phyloP scores from a whole-genome alignment of 2,888 invertebrate genomes.

The Rhingia campestris region DNA sequence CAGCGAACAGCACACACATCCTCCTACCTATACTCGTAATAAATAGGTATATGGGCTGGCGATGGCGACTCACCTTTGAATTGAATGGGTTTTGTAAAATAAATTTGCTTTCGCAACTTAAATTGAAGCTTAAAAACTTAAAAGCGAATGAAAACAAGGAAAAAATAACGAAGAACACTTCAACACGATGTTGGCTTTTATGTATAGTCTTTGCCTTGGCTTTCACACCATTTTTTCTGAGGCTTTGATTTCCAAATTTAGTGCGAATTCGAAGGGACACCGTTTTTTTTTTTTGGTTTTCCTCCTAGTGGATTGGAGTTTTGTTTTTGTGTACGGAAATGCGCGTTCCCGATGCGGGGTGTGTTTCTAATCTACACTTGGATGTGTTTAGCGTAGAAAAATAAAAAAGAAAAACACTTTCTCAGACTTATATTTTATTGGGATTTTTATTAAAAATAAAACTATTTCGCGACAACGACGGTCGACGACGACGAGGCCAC shows the following conservation, averaged over 20 bases:
- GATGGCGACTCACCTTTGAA: constrained; percentile 60
- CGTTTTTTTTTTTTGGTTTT: constrained; percentile 18
- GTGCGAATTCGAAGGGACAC: constrained; percentile 53
- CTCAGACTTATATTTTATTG: constrained; percentile 73
- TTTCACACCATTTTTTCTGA: constrained; percentile 74
- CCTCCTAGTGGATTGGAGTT: neutral
- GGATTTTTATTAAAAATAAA: constrained; percentile 66
- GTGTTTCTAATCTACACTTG: constrained; percentile 58
- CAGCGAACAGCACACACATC: constrained; percentile 27
- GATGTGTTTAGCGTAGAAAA: constrained; percentile 66
- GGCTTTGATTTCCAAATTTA: constrained; percentile 67
- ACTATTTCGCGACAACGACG: constrained; percentile 67
- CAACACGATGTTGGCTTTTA: constrained; percentile 56
- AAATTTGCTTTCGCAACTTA: constrained; percentile 56
- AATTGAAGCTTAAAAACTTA: constrained; percentile 50
- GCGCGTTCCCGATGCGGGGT: constrained; percentile 39
- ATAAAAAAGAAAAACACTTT: constrained; percentile 71
- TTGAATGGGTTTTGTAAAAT: constrained; percentile 66
- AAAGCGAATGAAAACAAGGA: constrained; percentile 58
- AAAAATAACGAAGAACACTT: constrained; percentile 57
- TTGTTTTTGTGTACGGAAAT: constrained; percentile 49
- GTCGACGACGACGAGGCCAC: constrained; percentile 72
- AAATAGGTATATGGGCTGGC: neutral
- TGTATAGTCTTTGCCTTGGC: constrained; percentile 52
- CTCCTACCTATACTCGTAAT: neutral